phyloP scores from a whole-genome alignment of 2,888 invertebrate genomes.

The Drosophila hamatofila region DNA sequence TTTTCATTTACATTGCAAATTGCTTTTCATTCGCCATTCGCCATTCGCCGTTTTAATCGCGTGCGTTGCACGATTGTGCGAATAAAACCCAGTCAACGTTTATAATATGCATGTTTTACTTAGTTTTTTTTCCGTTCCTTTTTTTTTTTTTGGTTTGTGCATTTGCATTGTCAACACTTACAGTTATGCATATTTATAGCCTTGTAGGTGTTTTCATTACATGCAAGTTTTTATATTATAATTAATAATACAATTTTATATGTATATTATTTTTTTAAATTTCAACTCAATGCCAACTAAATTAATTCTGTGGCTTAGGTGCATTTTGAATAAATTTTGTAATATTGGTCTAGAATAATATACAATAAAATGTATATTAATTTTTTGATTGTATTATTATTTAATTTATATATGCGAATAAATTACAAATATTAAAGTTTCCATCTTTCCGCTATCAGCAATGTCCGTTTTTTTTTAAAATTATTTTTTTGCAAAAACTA shows the following conservation, averaged over 20 bases:
- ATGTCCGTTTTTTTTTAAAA: too few species aligned
- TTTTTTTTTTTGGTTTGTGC: background rate
- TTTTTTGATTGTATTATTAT: too few species aligned
- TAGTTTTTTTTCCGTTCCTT: background rate
- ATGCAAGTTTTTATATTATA: constrained; percentile 1
- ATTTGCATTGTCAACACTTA: constrained; percentile 51
- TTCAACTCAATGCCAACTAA: background rate
- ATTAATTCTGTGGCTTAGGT: background rate
- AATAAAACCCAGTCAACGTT: constrained; percentile 51
- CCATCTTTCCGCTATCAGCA: too few species aligned
- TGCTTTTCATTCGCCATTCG: constrained; percentile 68
- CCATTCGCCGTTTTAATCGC: constrained; percentile 65
- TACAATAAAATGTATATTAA: too few species aligned
- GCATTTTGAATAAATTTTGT: background rate
- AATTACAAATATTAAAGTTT: too few species aligned
- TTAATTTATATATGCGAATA: too few species aligned
- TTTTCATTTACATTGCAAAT: constrained; percentile 73
- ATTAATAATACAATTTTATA: constrained; percentile 9
- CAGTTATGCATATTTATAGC: constrained; percentile 35
- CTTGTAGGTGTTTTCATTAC: constrained; percentile 18
- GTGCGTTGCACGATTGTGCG: constrained; percentile 64
- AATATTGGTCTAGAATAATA: too few species aligned
- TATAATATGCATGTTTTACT: constrained; percentile 52
- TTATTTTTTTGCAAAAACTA: too few species aligned
- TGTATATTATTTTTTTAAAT: background rate